Base-by-base conservation (phyloP, 2,113 vertebrate species). In the Albula goreensis region DNA sequence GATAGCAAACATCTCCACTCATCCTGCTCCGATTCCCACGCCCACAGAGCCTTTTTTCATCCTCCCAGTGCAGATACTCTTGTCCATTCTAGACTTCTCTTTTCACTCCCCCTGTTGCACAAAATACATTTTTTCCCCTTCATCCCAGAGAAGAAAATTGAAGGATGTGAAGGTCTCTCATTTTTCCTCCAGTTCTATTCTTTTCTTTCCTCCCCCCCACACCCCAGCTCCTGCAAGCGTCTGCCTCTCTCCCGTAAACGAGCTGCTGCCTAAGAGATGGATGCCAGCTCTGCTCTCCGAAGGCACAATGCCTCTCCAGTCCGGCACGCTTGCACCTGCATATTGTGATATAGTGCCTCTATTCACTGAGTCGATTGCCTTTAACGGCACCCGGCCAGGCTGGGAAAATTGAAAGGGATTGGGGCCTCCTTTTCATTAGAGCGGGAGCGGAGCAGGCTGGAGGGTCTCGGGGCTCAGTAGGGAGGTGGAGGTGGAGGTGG, bases 291-390 rank as follows among this genome's bases (percentile, higher is more conserved):
- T 88, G 89, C 87, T 92, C 91, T 93, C 91, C 74, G 86, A 88
- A 88, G 86, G 89, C 88, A 85, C 89, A 85, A 85, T 88, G 89
- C 86, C 89, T 90, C 93, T 93, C 91, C 91, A 88, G 31, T 86
- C 91, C 91, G 87, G 92, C 90, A 85, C 85, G 88, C 89, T 90
- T 91, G 91, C 93, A 93, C 93, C 93, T 94, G 93, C 93, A 95
- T 95, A 95, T 95, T 96, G 94, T 96, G 95, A 96, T 96, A 91
- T 95, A 96, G 92, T 95, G 94, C 92, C 92, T 93, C 92, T 93
- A 93, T 94, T 96, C 92, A 94, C 93, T 89, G 90, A 94, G 93
- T 95, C 94, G 94, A 95, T 95, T 96, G 95, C 91, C 92, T 95
- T 92, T 94, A 95, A 93, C 92, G 92, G 94, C 91, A 91, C 92